Evolutionary conservation across 2,888 invertebrate species (phyloP), one percentile per base, ranked within the genome.

Genomic region (Axea sp.): DNA sequence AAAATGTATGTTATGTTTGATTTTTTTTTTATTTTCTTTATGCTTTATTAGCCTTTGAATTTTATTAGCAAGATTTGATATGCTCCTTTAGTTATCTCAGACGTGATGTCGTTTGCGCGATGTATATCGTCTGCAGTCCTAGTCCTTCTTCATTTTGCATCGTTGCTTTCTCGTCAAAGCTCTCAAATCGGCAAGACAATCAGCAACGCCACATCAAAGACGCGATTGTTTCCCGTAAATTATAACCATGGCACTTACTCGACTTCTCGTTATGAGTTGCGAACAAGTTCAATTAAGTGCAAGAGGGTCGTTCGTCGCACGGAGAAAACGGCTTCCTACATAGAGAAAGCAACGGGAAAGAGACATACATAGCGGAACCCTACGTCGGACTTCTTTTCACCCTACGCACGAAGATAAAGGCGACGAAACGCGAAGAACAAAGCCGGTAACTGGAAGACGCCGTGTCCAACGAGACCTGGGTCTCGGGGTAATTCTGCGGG

Each of bases 211-310:
- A 86, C 84, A 87, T 87, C 87, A 87, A 87, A 87, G 85, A 81
- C 80, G 76, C 81, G 80, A 87, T 87, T 87, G 87, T 87, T 87
- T 86, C 84, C 83, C 81, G 86, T 85, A 87, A 87, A 87, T 87
- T 87, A 87, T 86, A 86, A 83, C 83, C 83, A 76, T 77, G 72
- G 84, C 87, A 87, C 86, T 87, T 87, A 79, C 81, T 81, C 77
- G 87, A 85, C 87, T 87, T 87, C 87, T 85, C 85, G 86, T 86
- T 87, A 86, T 84, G 87, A 87, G 86, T 87, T 86, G 79, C 81
- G 83, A 87, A 87, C 87, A 87, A 87, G 86, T 87, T 87, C 87
- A 87, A 87, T 87, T 87, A 87, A 87, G 84, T 86, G 83, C 72
- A 74, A 76, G 78, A 39, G 51, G 55, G 60, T 49, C 76, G 74